phyloP scores from a whole-genome alignment of 2,797 vertebrate genomes.

The Gobionotothen gibberifrons region DNA sequence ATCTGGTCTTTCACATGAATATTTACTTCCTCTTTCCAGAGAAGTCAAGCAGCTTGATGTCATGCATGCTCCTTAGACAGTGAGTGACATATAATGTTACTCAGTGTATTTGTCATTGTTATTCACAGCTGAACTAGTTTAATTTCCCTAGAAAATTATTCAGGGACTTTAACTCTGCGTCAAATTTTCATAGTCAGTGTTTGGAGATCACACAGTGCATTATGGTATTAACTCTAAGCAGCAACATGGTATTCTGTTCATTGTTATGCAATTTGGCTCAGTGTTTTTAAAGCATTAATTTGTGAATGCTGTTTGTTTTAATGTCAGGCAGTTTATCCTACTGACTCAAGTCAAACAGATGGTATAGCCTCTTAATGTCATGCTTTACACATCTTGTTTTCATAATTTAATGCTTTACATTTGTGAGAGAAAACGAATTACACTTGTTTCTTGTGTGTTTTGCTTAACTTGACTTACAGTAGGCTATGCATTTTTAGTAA shows the following conservation, averaged over 20 bases:
- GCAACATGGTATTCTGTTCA: not conserved
- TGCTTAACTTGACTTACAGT: not conserved
- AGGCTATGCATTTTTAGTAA: not conserved
- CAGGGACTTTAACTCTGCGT: not conserved
- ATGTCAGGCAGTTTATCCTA: constrained; percentile 5
- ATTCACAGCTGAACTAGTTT: constrained; percentile 11
- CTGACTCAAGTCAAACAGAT: constrained; percentile 18
- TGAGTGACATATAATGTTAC: not conserved
- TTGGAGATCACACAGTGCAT: not conserved
- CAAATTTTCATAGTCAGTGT: not conserved
- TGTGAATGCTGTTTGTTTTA: constrained; percentile 15
- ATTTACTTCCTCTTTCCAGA: not conserved
- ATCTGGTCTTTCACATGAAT: constrained; percentile 6
- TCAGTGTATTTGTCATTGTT: constrained; percentile 2
- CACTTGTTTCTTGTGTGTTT: not conserved
- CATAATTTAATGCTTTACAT: constrained; percentile 19
- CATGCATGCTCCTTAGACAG: not conserved
- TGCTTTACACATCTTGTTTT: constrained; percentile 15
- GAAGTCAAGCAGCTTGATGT: not conserved
- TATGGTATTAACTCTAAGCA: constrained; percentile 1
- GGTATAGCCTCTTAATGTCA: constrained; percentile 8
- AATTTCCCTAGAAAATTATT: not conserved
- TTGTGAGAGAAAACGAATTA: not conserved
- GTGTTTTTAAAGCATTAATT: not conserved
- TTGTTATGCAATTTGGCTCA: not conserved